Evolutionary conservation across 2,113 vertebrate species (phyloP).

Genomic region (Halichoeres trimaculatus): DNA sequence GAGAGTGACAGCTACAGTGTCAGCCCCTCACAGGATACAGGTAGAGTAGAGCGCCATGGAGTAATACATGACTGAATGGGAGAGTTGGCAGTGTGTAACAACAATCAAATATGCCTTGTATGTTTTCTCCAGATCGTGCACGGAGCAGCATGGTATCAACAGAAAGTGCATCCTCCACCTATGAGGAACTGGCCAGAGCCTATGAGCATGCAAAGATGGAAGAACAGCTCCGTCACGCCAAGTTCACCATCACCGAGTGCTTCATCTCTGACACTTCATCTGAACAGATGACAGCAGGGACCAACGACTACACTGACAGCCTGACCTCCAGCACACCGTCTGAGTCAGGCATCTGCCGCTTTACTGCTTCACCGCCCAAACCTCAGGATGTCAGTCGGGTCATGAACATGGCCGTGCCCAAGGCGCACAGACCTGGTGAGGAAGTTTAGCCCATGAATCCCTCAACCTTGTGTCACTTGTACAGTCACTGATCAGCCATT

Average conservation of each 20-base stretch:
- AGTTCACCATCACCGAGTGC: conserved; percentile 99
- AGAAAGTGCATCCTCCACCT: conserved; percentile 98
- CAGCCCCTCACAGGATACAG: conserved; percentile 99
- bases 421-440: conserved; percentile 98
- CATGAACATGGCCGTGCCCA: conserved; percentile 97
- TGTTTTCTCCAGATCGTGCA: conserved; percentile 87
- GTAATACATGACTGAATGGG: too few species aligned
- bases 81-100: background rate
- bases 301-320: conserved; percentile 99
- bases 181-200: conserved; percentile 96
- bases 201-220: conserved; percentile 99
- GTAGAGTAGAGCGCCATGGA: conserved; percentile 70
- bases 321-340: conserved; percentile 98
- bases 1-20: conserved; percentile 99
- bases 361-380: conserved; percentile 97
- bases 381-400: conserved; percentile 97
- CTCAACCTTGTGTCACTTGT: background rate
- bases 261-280: conserved; percentile 99
- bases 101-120: background rate
- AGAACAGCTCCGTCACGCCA: conserved; percentile 97
- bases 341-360: conserved; percentile 98
- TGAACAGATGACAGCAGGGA: conserved; percentile 98
- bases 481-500: background rate
- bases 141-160: conserved; percentile 99
- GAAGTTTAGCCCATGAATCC: background rate